Conservation (phyloP, 2,888 invertebrate species). For the Leucozona laternaria region DNA sequence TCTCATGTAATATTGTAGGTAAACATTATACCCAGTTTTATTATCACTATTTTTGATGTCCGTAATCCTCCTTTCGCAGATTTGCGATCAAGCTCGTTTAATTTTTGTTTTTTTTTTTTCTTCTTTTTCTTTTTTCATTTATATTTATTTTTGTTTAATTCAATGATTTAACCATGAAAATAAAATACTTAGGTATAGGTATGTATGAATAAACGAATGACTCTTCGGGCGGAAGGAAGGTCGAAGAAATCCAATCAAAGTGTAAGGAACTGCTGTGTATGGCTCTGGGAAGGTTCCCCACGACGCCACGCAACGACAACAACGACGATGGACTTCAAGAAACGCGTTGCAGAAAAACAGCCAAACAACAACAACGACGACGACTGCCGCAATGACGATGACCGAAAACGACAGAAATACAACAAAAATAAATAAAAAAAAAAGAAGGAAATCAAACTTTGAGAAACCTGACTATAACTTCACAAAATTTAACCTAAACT, state of each 20-base stretch:
- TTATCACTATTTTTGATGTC: slow-evolving; percentile 34
- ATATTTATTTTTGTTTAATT: slow-evolving; percentile 72
- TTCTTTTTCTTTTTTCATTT: slow-evolving; percentile 31
- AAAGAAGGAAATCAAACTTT: slow-evolving; percentile 41
- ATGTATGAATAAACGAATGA: neutral
- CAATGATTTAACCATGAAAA: slow-evolving; percentile 72
- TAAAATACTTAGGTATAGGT: slow-evolving; percentile 48
- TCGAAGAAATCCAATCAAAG: slow-evolving; percentile 71
- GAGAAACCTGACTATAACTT: slow-evolving; percentile 64
- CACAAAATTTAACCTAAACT: slow-evolving; percentile 28
- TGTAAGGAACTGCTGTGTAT: slow-evolving; percentile 54
- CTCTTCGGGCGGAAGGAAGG: neutral
- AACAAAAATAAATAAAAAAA: slow-evolving; percentile 25
- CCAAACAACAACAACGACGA: neutral
- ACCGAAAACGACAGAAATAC: slow-evolving; percentile 70
- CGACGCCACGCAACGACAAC: slow-evolving; percentile 14
- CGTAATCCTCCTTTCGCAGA: neutral
- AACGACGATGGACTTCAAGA: slow-evolving; percentile 3
- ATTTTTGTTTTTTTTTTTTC: neutral
- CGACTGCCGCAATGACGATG: slow-evolving; percentile 62
- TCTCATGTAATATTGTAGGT: slow-evolving; percentile 36
- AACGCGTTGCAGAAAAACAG: neutral
- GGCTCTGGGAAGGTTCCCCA: slow-evolving; percentile 61
- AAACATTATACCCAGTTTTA: slow-evolving; percentile 60
- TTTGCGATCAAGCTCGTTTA: slow-evolving; percentile 4